Evolutionary conservation across 2,113 vertebrate genomes (phyloP).

Genomic region (Halichoerus grypus): DNA sequence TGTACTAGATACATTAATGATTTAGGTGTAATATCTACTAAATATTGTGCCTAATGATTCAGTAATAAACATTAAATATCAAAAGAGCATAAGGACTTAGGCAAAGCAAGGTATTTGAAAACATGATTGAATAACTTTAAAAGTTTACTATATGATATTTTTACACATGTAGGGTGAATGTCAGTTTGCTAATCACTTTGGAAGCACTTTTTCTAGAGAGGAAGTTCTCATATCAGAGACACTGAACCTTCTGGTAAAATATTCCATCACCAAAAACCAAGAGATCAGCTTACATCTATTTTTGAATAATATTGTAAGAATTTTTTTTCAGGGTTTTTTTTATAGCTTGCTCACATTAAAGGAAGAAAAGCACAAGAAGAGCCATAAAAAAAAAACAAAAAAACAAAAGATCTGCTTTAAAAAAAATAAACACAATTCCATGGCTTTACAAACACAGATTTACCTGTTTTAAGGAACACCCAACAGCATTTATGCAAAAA

Average conservation of each 20-base stretch:
- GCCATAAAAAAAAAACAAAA: background rate
- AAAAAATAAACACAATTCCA: background rate
- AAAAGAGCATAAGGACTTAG: background rate
- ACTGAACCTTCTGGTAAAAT: background rate
- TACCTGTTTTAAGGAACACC: background rate
- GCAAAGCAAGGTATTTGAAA: background rate
- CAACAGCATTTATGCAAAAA: no score
- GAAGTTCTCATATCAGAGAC: background rate
- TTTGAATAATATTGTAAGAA: background rate
- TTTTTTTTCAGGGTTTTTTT: background rate
- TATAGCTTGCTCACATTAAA: background rate
- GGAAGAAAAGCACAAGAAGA: background rate
- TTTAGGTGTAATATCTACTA: background rate
- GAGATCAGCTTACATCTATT: background rate
- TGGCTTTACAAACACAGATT: background rate
- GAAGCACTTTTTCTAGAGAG: background rate
- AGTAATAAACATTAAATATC: background rate
- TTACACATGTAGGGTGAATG: background rate
- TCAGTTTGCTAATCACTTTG: background rate
- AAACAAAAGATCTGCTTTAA: background rate
- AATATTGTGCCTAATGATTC: background rate
- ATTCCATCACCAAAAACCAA: background rate
- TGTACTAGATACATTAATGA: background rate
- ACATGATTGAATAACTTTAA: background rate
- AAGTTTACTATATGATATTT: background rate